These are phyloP conservation scores for Unio delphinus DNA, from an alignment of 2,888 invertebrate genomes.

Conservation along the genomic window DNA sequence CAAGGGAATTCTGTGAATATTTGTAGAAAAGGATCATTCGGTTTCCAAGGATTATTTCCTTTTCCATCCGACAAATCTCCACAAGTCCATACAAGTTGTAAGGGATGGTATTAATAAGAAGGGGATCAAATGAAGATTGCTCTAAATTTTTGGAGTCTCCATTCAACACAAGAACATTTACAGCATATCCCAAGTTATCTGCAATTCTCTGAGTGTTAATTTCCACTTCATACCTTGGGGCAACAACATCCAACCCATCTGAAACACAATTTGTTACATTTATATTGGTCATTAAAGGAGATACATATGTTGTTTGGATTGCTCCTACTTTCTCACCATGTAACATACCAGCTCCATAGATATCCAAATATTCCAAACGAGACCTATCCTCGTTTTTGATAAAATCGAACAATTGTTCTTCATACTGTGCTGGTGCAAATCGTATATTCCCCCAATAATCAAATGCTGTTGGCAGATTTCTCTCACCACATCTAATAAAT, in stretches of 20 bases:
- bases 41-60: constrained; percentile 91
- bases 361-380: constrained; percentile 80
- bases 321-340: constrained; percentile 95
- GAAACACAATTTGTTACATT: constrained; percentile 88
- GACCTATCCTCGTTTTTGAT: constrained; percentile 77
- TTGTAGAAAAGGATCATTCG: constrained; percentile 94
- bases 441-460: constrained; percentile 93
- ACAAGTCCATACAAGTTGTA: constrained; percentile 94
- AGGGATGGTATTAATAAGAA: constrained; percentile 82
- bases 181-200: constrained; percentile 88
- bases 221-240: constrained; percentile 83
- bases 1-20: constrained; percentile 95
- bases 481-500: constrained; percentile 88
- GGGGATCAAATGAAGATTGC: constrained; percentile 86
- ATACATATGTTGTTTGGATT: constrained; percentile 89
- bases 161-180: constrained; percentile 90
- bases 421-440: constrained; percentile 91
- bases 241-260: constrained; percentile 92
- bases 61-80: constrained; percentile 96
- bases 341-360: constrained; percentile 93
- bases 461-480: constrained; percentile 56
- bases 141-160: constrained; percentile 84
- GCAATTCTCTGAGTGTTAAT: constrained; percentile 73
- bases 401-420: constrained; percentile 79
- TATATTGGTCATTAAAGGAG: constrained; percentile 85